These are phyloP conservation scores for Hedya salicella DNA, from an alignment of 2,888 invertebrate genomes.

Conservation along the genomic window DNA sequence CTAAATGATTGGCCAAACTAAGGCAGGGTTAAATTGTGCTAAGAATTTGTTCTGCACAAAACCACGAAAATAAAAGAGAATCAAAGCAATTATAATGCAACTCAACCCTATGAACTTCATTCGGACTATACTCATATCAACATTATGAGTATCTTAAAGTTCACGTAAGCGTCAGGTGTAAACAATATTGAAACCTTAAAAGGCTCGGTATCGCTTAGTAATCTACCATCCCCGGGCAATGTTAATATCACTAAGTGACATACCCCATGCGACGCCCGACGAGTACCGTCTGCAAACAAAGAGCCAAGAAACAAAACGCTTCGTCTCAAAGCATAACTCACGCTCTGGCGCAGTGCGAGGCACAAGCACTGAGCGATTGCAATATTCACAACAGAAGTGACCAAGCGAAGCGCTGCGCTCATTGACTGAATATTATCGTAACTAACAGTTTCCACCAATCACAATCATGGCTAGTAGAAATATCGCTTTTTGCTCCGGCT, in stretches of 20 bases:
- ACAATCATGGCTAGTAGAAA: neutral
- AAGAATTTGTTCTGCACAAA: no score
- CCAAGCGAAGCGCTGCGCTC: neutral
- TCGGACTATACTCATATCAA: neutral
- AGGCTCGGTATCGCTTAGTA: slow-evolving; percentile 19
- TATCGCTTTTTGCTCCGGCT: neutral
- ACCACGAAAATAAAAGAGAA: no score
- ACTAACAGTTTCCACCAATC: neutral
- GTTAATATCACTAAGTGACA: slow-evolving; percentile 66
- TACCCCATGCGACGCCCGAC: slow-evolving; percentile 50
- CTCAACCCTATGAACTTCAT: no score
- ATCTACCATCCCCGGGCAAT: slow-evolving; percentile 45
- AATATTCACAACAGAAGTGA: neutral
- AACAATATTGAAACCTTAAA: slow-evolving; percentile 25
- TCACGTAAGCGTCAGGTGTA: slow-evolving; percentile 20
- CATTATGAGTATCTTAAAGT: neutral
- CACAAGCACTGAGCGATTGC: slow-evolving; percentile 2
- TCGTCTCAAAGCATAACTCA: slow-evolving; percentile 69
- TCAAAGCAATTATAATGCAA: no score
- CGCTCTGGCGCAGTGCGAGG: slow-evolving; percentile 51
- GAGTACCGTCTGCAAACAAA: slow-evolving; percentile 57
- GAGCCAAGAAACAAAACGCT: slow-evolving; percentile 71
- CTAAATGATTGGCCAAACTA: no score
- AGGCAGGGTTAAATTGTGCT: no score
- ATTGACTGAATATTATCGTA: neutral